Percentiles rank a stretch among this genome's conserved stretches.
Evolutionary conservation across 2,797 vertebrate species (phyloP).

Genomic region (Myoxocephalus aenaeus): DNA sequence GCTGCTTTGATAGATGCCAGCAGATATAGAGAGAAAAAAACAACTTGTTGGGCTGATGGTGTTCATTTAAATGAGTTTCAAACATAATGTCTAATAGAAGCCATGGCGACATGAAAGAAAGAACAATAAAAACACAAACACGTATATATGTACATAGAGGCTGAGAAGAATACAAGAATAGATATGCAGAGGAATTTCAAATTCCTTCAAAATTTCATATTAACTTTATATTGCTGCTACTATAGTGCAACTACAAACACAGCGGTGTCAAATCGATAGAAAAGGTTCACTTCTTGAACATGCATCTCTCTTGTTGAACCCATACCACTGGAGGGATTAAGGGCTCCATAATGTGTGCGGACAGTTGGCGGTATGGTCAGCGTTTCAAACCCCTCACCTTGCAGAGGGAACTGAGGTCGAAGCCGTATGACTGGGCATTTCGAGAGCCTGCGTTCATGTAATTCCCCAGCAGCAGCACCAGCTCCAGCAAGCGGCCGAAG

Average conservation of each 20-base stretch:
- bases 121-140: background rate
- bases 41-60: constrained; percentile 47
- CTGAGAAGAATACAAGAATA: background rate
- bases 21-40: constrained; percentile 47
- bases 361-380: constrained; percentile 16
- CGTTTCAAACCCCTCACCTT: constrained; percentile 85
- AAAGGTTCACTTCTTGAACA: constrained; percentile 2
- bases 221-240: background rate
- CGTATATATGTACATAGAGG: background rate
- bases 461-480: constrained; percentile 96
- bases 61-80: constrained; percentile 69
- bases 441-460: constrained; percentile 98
- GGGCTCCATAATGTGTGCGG: constrained; percentile 3
- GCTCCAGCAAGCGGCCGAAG: constrained; percentile 93
- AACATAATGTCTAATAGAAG: constrained; percentile 55
- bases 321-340: constrained; percentile 8
- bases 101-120: constrained; percentile 13
- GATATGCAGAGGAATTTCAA: background rate
- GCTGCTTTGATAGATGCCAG: constrained; percentile 62
- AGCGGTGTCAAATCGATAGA: background rate
- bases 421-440: constrained; percentile 95
- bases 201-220: background rate
- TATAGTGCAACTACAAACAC: constrained; percentile 13
- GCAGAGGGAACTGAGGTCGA: constrained; percentile 95
- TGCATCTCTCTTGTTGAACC: constrained; percentile 18